phyloP scores from a whole-genome alignment of 2,113 vertebrate genomes.

The Nestor notabilis region DNA sequence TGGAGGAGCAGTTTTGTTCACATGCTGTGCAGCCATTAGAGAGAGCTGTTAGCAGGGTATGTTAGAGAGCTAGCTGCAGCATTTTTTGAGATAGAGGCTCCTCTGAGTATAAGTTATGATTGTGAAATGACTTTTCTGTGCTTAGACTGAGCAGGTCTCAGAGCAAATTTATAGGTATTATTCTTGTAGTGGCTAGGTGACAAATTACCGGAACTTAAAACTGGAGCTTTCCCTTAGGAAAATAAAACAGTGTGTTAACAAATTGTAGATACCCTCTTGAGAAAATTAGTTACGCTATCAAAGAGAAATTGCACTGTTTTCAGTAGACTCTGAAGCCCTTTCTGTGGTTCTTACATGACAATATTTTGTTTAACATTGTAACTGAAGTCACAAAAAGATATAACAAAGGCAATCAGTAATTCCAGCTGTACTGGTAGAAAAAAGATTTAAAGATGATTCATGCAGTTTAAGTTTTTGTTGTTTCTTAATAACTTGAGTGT shows the following conservation, averaged over 20 bases:
- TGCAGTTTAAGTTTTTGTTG: background rate
- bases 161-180: constrained; percentile 31
- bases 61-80: background rate
- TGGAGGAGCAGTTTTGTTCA: background rate
- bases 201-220: constrained; percentile 15
- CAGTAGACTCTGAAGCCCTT: background rate
- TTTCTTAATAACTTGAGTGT: background rate
- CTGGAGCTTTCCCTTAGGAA: background rate
- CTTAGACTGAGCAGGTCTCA: background rate
- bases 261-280: background rate
- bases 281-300: constrained; percentile 26
- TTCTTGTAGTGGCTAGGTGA: constrained; percentile 10
- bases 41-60: background rate
- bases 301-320: constrained; percentile 1
- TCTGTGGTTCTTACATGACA: background rate
- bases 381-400: background rate
- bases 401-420: background rate
- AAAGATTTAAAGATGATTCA: rapidly evolving
- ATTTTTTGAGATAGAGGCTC: background rate
- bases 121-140: background rate
- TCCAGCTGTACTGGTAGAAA: background rate
- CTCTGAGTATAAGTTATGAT: background rate
- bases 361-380: background rate
- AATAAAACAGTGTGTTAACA: constrained; percentile 35
- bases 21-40: background rate